These are phyloP conservation scores for Thalassoma bifasciatum DNA, from an alignment of 2,113 vertebrate genomes.

Conservation along the genomic window DNA sequence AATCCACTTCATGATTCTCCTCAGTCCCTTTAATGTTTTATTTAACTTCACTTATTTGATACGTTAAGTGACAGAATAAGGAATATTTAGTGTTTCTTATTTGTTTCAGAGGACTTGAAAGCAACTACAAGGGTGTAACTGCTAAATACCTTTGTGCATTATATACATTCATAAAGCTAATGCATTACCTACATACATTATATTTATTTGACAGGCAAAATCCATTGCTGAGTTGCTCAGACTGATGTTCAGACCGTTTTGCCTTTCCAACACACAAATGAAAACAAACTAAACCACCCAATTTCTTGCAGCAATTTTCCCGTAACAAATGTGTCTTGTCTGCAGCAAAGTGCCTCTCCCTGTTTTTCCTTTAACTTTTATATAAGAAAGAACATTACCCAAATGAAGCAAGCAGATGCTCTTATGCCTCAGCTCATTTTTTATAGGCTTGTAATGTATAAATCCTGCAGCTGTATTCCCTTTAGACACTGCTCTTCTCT, in stretches of 20 bases:
- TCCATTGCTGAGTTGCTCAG: not conserved
- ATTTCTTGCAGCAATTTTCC: not conserved
- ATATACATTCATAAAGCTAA: not conserved
- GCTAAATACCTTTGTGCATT: no score
- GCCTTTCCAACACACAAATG: not conserved
- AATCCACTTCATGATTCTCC: no score
- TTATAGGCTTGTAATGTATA: not conserved
- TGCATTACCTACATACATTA: not conserved
- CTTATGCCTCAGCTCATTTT: not conserved
- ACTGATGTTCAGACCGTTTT: not conserved
- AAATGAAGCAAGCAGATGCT: constrained; percentile 11
- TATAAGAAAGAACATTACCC: not conserved
- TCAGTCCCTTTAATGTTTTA: no score
- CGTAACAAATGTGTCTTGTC: constrained; percentile 1
- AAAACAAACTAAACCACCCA: not conserved
- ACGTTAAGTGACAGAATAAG: no score
- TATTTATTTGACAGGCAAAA: constrained; percentile 1
- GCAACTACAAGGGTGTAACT: no score
- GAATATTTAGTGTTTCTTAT: no score
- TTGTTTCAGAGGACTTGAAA: no score
- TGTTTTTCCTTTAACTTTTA: constrained; percentile 3
- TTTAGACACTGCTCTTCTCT: no score
- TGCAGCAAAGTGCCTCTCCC: not conserved
- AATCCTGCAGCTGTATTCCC: not conserved
- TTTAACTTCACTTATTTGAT: no score